Evolutionary conservation across 2,113 vertebrate genomes (phyloP).

Genomic region (Myrmophylax atrothorax): DNA sequence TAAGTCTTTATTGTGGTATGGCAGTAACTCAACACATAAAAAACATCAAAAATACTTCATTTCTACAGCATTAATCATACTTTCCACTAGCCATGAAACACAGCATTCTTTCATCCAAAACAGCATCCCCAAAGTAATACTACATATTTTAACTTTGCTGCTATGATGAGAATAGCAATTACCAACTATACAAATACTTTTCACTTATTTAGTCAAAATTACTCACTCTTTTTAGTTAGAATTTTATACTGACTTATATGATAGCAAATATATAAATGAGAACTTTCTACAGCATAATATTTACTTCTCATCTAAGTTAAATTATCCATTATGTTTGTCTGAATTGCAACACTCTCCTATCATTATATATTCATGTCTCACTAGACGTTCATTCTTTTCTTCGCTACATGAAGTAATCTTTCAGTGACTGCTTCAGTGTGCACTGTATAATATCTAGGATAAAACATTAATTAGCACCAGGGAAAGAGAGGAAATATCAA

Average conservation of each 20-base stretch:
- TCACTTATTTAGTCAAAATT: neutral
- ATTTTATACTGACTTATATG: neutral
- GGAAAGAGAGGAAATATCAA: neutral
- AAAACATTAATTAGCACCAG: neutral
- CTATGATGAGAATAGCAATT: slow-evolving; percentile 6
- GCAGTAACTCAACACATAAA: neutral
- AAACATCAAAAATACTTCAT: slow-evolving; percentile 23
- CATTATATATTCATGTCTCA: neutral
- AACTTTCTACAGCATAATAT: neutral
- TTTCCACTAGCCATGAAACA: slow-evolving; percentile 16
- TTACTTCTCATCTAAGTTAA: neutral
- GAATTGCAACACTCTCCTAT: neutral
- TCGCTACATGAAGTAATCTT: neutral
- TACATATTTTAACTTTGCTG: slow-evolving; percentile 14
- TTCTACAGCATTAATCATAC: slow-evolving; percentile 52
- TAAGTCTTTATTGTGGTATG: slow-evolving; percentile 1
- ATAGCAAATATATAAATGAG: neutral
- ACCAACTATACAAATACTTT: neutral
- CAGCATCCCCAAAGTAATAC: slow-evolving; percentile 13
- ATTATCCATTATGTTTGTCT: neutral
- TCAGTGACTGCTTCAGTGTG: neutral
- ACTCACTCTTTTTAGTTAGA: neutral
- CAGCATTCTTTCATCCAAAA: slow-evolving; percentile 42
- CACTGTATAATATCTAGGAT: neutral
- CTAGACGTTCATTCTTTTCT: neutral